Conservation (phyloP, 2,797 vertebrate genomes). For the Gallirallus australis region DNA sequence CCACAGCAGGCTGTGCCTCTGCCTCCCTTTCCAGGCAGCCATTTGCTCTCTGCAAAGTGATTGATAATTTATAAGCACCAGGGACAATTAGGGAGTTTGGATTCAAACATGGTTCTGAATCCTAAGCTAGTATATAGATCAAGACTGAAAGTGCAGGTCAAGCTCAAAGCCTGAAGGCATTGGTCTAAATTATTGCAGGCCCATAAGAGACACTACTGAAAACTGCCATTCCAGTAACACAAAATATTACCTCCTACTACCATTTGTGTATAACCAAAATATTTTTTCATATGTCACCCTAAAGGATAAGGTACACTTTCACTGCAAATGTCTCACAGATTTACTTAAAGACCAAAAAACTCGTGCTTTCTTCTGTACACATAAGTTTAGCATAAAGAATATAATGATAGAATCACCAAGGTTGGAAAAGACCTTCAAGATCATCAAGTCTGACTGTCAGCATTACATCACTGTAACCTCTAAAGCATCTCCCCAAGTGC, state of each 20-base stretch:
- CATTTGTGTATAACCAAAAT: neutral
- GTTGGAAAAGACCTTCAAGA: too few relatives aligned
- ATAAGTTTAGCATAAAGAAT: neutral
- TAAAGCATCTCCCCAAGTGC: too few relatives aligned
- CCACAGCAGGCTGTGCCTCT: neutral
- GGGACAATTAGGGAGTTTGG: neutral
- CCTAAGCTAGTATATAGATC: neutral
- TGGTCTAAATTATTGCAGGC: neutral
- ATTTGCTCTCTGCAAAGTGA: neutral
- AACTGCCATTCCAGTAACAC: neutral
- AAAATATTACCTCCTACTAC: neutral
- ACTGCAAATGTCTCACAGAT: conserved; percentile 8
- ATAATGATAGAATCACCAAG: too few relatives aligned
- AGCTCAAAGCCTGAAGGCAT: neutral
- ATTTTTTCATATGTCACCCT: neutral
- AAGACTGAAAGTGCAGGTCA: neutral
- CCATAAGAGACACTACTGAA: neutral
- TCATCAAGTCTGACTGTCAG: too few relatives aligned
- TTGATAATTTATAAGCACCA: neutral
- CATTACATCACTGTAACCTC: too few relatives aligned
- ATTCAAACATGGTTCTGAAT: neutral
- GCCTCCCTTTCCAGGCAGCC: neutral
- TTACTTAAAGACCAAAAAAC: neutral
- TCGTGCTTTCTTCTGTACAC: neutral
- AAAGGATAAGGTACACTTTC: neutral